Evolutionary conservation across 1,140 invertebrate species (phyloP).

Genomic region (Drosophila sulfurigaster): DNA sequence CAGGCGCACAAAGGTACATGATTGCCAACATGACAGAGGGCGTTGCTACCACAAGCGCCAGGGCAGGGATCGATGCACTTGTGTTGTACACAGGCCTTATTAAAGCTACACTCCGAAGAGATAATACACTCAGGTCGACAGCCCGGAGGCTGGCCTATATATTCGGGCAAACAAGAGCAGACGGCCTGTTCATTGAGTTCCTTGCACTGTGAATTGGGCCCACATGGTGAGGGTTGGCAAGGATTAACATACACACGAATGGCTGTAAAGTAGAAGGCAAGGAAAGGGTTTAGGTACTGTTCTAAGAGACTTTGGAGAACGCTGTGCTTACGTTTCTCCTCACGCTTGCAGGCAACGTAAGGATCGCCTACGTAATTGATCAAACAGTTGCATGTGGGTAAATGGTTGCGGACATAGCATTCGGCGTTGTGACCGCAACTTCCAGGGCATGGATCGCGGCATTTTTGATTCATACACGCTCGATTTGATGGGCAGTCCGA

Average conservation of each 20-base stretch:
- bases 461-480: slow-evolving; percentile 87
- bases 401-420: slow-evolving; percentile 90
- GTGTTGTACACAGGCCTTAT: slow-evolving; percentile 89
- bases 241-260: slow-evolving; percentile 85
- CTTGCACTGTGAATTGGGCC: slow-evolving; percentile 90
- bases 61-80: slow-evolving; percentile 91
- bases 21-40: slow-evolving; percentile 87
- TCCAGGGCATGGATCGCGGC: slow-evolving; percentile 87
- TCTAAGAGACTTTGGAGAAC: background rate
- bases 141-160: slow-evolving; percentile 91
- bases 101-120: slow-evolving; percentile 88
- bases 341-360: slow-evolving; percentile 86
- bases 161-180: slow-evolving; percentile 90
- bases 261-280: slow-evolving; percentile 54
- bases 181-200: slow-evolving; percentile 87
- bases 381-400: slow-evolving; percentile 90
- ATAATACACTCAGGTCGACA: slow-evolving; percentile 89
- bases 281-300: background rate
- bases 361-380: slow-evolving; percentile 89
- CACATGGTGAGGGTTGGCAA: slow-evolving; percentile 89
- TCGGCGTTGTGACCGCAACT: slow-evolving; percentile 88
- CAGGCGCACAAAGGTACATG: slow-evolving; percentile 88
- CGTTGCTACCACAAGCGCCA: slow-evolving; percentile 87
- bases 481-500: slow-evolving; percentile 86
- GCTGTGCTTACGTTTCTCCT: slow-evolving; percentile 72